Base-by-base conservation (phyloP, 2,797 vertebrate genomes). In the Phaenicophaeus curvirostris region DNA sequence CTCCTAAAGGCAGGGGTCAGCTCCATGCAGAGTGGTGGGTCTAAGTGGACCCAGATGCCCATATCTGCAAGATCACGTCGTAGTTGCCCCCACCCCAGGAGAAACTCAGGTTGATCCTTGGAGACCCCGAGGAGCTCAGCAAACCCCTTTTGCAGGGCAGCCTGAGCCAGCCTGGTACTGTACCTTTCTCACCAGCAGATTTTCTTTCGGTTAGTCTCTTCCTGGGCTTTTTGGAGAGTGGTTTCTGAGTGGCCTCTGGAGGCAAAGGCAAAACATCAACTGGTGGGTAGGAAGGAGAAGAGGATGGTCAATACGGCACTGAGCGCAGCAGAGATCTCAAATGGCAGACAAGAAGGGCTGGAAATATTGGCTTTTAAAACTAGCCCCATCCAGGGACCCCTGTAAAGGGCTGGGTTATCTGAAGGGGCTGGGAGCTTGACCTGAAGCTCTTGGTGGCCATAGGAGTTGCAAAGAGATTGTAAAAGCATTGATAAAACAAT, bases 231-330 rank as follows among this genome's bases (percentile, higher is more conserved):
- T 17, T 86, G 80, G 83, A 25, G 51, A 19, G 5, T 0, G 80
- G 42, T 27, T 58, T 28, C 33, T 44, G 55, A 2, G 91, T 88
- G 51, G 69, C 62, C 59, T 53, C 76, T 1, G 4, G 37, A 61
- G 90, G 41, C 73, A 54, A 42, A 88, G 94, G 82, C n/a, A 95
- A 58, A 53, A 15, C 51, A 41, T 96, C 95, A 11, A 25, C 96
- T 96, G 73, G 23, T 27, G 62, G 37, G 27, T 18, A 31, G 65
- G n/a, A 48, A 91, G 37, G 9, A 65, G 51, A 83, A 84, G 37
- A 78, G n/a, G 30, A 28, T 30, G 14, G 15, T 94, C 33, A 88
- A 7, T 3, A 8, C 7, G 27, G 19, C 50, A 28, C 18, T 1
- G 11, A 50, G 53, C 6, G 8, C 59, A 51, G 18, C 2, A 5